phyloP scores from a whole-genome alignment of 2,888 invertebrate species.

The Limenitis camilla region DNA sequence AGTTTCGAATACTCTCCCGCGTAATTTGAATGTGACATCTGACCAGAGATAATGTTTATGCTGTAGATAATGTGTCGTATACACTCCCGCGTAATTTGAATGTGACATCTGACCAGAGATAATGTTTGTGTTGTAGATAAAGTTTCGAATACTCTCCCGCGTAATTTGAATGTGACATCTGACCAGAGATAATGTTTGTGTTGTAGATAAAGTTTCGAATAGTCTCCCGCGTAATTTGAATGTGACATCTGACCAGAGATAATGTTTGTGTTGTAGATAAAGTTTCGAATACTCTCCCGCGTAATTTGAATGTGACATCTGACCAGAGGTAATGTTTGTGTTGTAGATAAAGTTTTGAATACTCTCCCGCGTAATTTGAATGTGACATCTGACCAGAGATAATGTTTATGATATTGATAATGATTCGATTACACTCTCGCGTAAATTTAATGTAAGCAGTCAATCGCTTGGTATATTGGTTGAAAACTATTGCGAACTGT shows the following conservation, averaged over 20 bases:
- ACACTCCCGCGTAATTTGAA: not conserved
- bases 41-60: slow-evolving; percentile 25
- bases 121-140: too few relatives aligned
- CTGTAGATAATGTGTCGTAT: too few relatives aligned
- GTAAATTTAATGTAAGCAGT: not conserved
- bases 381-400: slow-evolving; percentile 13
- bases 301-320: not conserved
- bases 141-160: not conserved
- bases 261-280: too few relatives aligned
- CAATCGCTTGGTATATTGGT: too few relatives aligned
- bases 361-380: slow-evolving; percentile 3
- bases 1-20: not conserved
- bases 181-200: slow-evolving; percentile 25
- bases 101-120: slow-evolving; percentile 13
- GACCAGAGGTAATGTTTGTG: slow-evolving; percentile 25
- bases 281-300: too few relatives aligned
- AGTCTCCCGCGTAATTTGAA: slow-evolving; percentile 3
- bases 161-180: not conserved
- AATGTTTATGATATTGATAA: too few relatives aligned
- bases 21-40: not conserved
- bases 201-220: too few relatives aligned
- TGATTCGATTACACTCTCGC: too few relatives aligned
- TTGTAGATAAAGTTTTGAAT: too few relatives aligned
- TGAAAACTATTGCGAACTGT: too few relatives aligned
- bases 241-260: slow-evolving; percentile 13